phyloP scores from a whole-genome alignment of 2,888 invertebrate species.

The Boloria selene region DNA sequence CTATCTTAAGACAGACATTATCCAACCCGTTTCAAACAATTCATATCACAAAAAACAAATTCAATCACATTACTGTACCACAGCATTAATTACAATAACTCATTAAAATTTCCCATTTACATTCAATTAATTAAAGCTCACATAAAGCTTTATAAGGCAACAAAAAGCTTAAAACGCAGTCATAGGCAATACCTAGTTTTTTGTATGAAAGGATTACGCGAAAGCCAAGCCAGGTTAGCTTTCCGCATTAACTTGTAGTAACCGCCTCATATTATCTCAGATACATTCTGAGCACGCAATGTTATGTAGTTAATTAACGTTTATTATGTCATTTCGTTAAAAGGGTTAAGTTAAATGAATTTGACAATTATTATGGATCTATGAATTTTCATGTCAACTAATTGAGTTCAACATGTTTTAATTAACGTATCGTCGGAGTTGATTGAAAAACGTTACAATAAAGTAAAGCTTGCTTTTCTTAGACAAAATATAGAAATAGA shows the following conservation, averaged over 20 bases:
- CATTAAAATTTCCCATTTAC: conserved; percentile 3
- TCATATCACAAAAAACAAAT: background rate
- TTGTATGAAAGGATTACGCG: conserved; percentile 16
- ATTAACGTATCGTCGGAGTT: background rate
- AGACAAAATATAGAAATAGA: too few species aligned
- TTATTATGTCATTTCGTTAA: conserved; percentile 27
- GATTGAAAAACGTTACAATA: too few species aligned
- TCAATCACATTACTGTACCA: background rate
- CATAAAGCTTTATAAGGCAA: conserved; percentile 7
- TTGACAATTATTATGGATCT: conserved; percentile 5
- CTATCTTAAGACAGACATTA: too few species aligned
- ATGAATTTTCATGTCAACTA: background rate
- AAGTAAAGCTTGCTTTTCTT: too few species aligned
- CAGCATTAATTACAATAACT: background rate
- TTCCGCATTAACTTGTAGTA: conserved; percentile 35
- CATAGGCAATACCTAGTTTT: conserved; percentile 10
- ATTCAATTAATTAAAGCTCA: conserved; percentile 14
- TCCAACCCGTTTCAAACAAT: too few species aligned
- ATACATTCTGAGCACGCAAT: conserved; percentile 33
- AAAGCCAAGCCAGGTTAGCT: conserved; percentile 27
- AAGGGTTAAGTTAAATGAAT: conserved; percentile 4
- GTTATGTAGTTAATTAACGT: conserved; percentile 32
- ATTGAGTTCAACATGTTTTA: conserved; percentile 28
- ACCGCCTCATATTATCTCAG: conserved; percentile 24
- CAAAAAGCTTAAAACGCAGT: conserved; percentile 2